These are phyloP conservation scores for Amblyraja radiata DNA, from an alignment of 2,797 vertebrate genomes.

Conservation along the genomic window DNA sequence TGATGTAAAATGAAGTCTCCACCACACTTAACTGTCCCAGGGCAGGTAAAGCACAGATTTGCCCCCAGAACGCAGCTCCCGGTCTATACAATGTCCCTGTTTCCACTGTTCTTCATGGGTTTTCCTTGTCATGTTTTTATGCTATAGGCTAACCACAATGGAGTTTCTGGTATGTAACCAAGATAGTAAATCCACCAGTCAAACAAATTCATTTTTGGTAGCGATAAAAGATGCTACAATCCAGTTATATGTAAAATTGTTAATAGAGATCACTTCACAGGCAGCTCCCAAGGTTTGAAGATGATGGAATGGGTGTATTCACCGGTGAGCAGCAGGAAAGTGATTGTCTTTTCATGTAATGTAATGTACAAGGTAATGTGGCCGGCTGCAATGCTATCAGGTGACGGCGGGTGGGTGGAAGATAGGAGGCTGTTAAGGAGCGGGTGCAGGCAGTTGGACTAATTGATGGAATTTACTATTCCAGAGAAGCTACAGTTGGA, in stretches of 20 bases:
- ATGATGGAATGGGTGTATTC: background rate
- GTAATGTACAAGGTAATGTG: background rate
- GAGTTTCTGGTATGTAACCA: too few relatives aligned
- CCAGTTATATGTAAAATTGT: too few relatives aligned
- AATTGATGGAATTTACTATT: constrained; percentile 34
- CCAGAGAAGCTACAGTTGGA: constrained; percentile 75
- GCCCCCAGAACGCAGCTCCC: background rate
- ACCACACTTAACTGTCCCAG: background rate
- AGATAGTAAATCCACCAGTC: too few relatives aligned
- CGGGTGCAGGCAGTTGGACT: background rate
- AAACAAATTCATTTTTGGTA: too few relatives aligned
- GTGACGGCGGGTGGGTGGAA: background rate
- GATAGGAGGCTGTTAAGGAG: background rate
- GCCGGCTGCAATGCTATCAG: background rate
- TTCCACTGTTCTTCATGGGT: background rate
- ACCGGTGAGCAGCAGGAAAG: background rate
- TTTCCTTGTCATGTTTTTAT: background rate
- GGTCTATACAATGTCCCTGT: too few relatives aligned
- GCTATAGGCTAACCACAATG: background rate
- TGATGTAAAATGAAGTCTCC: background rate
- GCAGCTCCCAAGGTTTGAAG: background rate
- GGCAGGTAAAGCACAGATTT: background rate
- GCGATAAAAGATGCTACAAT: too few relatives aligned
- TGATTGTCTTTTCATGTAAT: too few relatives aligned
- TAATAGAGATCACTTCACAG: background rate